Percentiles rank a stretch among this genome's conserved stretches.
Conservation (phyloP, 2,113 vertebrate species). For the Erinaceus europaeus region DNA sequence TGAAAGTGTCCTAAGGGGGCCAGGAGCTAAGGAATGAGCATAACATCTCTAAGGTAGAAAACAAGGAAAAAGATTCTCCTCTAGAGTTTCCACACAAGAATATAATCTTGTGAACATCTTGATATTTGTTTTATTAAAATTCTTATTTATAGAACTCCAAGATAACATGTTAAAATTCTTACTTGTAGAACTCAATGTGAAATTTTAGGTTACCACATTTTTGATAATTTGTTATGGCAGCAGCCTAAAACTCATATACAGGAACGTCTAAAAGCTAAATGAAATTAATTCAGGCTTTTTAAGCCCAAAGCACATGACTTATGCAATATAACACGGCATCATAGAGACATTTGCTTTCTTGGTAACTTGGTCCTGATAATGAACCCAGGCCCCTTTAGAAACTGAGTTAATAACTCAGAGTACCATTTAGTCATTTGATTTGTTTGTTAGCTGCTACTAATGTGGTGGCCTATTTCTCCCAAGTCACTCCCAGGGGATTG, state of each 20-base stretch:
- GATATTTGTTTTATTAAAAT: not conserved
- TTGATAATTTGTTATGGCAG: constrained; percentile 1
- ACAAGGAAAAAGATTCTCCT: not conserved
- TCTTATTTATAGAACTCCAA: not conserved
- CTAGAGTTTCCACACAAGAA: not conserved
- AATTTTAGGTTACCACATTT: not conserved
- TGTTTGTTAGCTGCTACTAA: constrained; percentile 18
- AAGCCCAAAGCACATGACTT: constrained; percentile 33
- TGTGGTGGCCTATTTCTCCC: constrained; percentile 22
- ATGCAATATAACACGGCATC: not conserved
- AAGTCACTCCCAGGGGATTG: constrained; percentile 27
- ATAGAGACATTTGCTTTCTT: constrained; percentile 43
- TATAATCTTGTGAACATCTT: not conserved
- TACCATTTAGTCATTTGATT: constrained; percentile 54
- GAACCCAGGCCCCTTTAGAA: constrained; percentile 40
- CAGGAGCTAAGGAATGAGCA: not conserved
- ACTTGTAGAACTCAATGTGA: not conserved
- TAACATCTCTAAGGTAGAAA: not conserved
- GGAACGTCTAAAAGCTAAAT: not conserved
- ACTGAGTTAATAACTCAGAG: constrained; percentile 61
- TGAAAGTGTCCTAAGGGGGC: not conserved
- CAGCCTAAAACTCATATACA: constrained; percentile 4
- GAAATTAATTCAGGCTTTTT: constrained; percentile 27
- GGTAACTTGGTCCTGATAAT: constrained; percentile 3
- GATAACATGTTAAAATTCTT: not conserved